Evolutionary conservation across 64 coral and sea anemone genomes (phyloP), one percentile per base, ranked within the genome.

Genomic region (Montipora cactus): DNA sequence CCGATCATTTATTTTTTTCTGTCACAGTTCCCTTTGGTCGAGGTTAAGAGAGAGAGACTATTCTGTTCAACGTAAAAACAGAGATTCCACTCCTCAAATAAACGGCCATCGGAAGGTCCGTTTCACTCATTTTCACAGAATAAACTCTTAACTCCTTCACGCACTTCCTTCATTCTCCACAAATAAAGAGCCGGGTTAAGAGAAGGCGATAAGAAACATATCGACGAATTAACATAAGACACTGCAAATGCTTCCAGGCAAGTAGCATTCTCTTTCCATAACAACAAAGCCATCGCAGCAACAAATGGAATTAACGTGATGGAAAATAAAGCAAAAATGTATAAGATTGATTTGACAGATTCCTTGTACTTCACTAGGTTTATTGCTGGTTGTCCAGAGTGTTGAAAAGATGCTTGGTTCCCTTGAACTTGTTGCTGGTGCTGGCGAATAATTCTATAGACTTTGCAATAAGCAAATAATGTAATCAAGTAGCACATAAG

Each of bases 381-480:
- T 48, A 86, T 71, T 22, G 66, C 62, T 5, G 7, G 46, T 50
- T 12, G 66, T 20, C 64, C 62, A 86, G 5, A 71, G 3, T 51
- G 10, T 48, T 50, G 62, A 22, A 2, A 64, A 64, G 59, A 64
- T 55, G 16, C 1, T 4, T 51, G 14, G 62, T 7, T 71, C 4
- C 37, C 64, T 11, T 70, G 64, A 8, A 71, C 11, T 71, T 50
- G 82, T 45, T 86, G 82, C 64, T 71, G 62, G 7, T 86, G 64
- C 1, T 14, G 37, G 0, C 66, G 82, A 49, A 86, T 70, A 1
- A 70, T 71, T 50, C 18, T 45, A 45, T 18, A 71, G 3, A 86
- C 67, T 71, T 86, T 84, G 15, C 67, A 84, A 84, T 49, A 71
- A 46, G 62, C 66, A 22, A 86, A 68, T 0, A 8, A 51, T 2